Percentiles rank a stretch among this genome's conserved stretches.
phyloP scores from a whole-genome alignment of 30 jellyfish, hydroid and myxozoan species.

The Cassiopea xamachana region DNA sequence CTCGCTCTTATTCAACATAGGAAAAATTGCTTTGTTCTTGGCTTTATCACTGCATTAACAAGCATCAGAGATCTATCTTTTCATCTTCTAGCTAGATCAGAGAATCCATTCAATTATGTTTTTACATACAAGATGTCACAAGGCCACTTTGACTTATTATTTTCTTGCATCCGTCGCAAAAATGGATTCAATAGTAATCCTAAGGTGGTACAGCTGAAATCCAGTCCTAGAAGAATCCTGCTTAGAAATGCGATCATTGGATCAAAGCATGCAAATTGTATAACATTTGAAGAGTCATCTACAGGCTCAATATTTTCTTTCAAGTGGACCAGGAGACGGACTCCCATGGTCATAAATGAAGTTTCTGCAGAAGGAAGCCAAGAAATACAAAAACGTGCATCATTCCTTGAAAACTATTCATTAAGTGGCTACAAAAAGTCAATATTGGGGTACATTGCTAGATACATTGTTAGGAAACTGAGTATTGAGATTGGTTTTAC shows the following conservation, averaged over 20 bases:
- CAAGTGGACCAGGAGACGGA: constrained; percentile 22
- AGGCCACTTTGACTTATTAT: constrained; percentile 59
- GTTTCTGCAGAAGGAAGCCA: not conserved
- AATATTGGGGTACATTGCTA: constrained; percentile 64
- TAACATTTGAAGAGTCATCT: constrained; percentile 29
- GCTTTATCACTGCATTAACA: constrained; percentile 6
- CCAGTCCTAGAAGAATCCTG: constrained; percentile 17
- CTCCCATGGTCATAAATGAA: constrained; percentile 7
- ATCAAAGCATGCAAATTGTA: constrained; percentile 57
- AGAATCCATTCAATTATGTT: constrained; percentile 30
- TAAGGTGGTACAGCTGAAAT: constrained; percentile 48
- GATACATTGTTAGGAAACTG: constrained; percentile 53
- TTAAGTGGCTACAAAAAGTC: not conserved
- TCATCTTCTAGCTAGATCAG: constrained; percentile 18
- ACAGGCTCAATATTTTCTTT: constrained; percentile 40
- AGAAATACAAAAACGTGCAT: not conserved
- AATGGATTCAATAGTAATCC: constrained; percentile 60
- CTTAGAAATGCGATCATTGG: constrained; percentile 46
- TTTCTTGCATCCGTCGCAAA: constrained; percentile 63
- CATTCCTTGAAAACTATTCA: not conserved
- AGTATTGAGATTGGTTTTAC: constrained; percentile 15
- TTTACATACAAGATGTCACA: constrained; percentile 70
- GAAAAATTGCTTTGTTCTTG: constrained; percentile 13
- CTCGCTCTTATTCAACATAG: constrained; percentile 1
- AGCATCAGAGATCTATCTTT: not conserved